These are phyloP conservation scores for Fragum sueziense DNA, from an alignment of 2,888 invertebrate species.

Conservation along the genomic window DNA sequence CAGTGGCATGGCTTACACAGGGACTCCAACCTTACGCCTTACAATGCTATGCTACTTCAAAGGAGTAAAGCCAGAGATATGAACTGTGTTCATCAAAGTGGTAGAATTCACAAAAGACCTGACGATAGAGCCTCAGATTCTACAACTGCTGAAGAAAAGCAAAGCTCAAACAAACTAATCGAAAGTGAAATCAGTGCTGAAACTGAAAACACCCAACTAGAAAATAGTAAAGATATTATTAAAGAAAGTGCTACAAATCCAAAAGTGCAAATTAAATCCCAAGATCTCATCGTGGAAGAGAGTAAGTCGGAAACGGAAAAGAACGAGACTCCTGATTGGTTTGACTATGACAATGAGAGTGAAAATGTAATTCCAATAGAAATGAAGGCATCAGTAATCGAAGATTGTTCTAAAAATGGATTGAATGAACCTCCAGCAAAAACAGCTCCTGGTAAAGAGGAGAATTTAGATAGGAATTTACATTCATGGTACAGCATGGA, in stretches of 20 bases:
- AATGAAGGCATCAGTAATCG: neutral
- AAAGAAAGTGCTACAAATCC: neutral
- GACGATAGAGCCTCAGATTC: neutral
- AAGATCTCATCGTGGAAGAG: neutral
- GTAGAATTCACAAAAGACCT: too few relatives aligned
- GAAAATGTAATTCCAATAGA: slow-evolving; percentile 32
- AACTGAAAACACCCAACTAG: neutral
- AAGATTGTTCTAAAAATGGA: neutral
- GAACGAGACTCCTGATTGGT: slow-evolving; percentile 38
- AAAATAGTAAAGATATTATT: neutral
- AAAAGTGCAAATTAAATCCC: neutral
- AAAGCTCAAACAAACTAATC: neutral
- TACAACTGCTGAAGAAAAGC: neutral
- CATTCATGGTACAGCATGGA: slow-evolving; percentile 53
- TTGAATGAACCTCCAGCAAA: neutral
- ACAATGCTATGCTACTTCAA: slow-evolving; percentile 51
- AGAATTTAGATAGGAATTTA: neutral
- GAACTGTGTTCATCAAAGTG: too few relatives aligned
- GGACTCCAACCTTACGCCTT: slow-evolving; percentile 45
- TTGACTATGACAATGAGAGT: slow-evolving; percentile 52
- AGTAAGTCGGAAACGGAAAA: neutral
- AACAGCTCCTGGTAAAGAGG: neutral
- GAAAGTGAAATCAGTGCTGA: neutral
- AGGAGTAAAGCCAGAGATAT: slow-evolving; percentile 36
- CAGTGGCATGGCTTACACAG: neutral